A percentile compares a stretch with the other conserved stretches of the same genome.
Evolutionary conservation across 1,140 invertebrate genomes (phyloP).

Genomic region (Leguminivora glycinivorella): DNA sequence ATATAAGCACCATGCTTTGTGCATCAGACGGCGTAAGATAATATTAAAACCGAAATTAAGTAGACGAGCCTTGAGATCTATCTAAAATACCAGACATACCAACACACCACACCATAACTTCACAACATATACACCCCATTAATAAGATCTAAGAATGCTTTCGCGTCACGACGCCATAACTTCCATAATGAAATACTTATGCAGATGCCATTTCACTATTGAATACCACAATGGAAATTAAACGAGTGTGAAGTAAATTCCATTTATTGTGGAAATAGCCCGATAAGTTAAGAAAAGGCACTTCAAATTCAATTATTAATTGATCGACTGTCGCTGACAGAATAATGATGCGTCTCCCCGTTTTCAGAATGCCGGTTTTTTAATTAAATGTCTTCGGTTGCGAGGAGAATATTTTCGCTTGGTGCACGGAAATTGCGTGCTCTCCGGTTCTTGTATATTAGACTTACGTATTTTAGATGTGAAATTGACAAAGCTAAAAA

Average conservation of each 20-base stretch:
- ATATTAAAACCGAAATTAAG: too few relatives aligned
- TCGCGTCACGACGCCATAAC: not conserved
- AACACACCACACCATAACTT: too few relatives aligned
- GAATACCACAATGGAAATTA: constrained; percentile 32
- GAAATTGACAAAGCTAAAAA: too few relatives aligned
- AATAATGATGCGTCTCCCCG: constrained; percentile 42
- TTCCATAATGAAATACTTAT: constrained; percentile 7
- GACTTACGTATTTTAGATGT: not conserved
- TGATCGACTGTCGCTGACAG: constrained; percentile 49
- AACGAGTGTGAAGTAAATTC: constrained; percentile 48
- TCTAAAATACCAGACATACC: too few relatives aligned
- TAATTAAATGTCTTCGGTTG: constrained; percentile 15
- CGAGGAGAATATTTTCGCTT: not conserved
- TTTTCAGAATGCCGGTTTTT: constrained; percentile 28
- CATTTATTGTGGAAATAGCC: constrained; percentile 45
- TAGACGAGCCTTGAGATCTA: too few relatives aligned
- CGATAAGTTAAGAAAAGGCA: constrained; percentile 54
- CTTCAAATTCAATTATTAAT: constrained; percentile 48
- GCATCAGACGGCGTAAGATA: too few relatives aligned
- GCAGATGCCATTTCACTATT: constrained; percentile 4
- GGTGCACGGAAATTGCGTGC: not conserved
- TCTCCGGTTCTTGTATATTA: not conserved
- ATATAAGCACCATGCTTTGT: too few relatives aligned
- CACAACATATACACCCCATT: not conserved
- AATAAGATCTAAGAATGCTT: not conserved